Evolutionary conservation across 2,113 vertebrate genomes (phyloP).

Genomic region (Brienomyrus brachyistius): DNA sequence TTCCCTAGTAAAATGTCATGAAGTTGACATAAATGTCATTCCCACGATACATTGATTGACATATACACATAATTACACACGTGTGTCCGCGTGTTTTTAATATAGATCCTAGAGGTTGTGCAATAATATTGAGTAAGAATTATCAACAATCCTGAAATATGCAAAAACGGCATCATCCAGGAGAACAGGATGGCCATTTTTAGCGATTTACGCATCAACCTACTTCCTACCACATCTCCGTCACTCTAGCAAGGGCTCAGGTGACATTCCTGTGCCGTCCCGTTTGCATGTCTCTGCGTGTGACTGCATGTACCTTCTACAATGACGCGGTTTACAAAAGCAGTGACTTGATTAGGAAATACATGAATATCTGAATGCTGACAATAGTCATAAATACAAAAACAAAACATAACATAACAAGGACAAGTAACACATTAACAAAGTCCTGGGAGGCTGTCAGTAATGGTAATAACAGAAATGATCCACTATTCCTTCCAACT

Average conservation of each 20-base stretch:
- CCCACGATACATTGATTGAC: neutral
- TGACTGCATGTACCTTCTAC: neutral
- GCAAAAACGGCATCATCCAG: neutral
- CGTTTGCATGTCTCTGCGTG: neutral
- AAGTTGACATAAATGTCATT: neutral
- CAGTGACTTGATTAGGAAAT: neutral
- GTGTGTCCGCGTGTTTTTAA: neutral
- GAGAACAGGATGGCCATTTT: neutral
- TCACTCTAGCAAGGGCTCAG: neutral
- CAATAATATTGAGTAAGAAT: neutral
- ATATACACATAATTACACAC: neutral
- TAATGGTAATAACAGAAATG: neutral
- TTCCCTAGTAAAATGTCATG: neutral
- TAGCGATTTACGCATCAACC: neutral
- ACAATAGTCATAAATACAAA: neutral
- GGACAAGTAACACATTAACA: neutral
- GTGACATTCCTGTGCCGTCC: neutral
- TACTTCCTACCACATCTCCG: neutral
- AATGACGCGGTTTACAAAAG: neutral
- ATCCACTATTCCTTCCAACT: neutral
- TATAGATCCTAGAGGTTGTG: neutral
- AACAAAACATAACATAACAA: neutral
- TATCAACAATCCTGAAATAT: neutral
- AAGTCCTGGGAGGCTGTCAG: neutral
- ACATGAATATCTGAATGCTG: neutral